phyloP scores from a whole-genome alignment of 2,113 vertebrate genomes.

The Nesoenas mayeri region DNA sequence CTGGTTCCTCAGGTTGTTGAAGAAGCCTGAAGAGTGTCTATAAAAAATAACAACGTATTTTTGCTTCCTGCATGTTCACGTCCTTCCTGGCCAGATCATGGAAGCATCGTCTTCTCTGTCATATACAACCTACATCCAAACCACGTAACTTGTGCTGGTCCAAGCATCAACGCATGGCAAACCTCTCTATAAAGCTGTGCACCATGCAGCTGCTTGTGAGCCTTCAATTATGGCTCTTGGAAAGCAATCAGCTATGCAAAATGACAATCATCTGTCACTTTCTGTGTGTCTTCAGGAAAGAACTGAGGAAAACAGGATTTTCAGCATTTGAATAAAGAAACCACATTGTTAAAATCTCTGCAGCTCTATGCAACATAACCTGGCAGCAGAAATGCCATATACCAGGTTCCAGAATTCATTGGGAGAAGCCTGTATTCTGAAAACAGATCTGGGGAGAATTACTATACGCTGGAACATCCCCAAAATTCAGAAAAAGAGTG shows the following conservation, averaged over 20 bases:
- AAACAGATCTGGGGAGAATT: constrained; percentile 11
- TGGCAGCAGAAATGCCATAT: neutral
- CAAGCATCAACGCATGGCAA: rapidly evolving
- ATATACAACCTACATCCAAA: neutral
- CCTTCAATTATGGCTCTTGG: neutral
- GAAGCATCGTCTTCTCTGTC: neutral
- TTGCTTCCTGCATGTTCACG: neutral
- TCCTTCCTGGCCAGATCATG: neutral
- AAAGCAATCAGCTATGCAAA: neutral
- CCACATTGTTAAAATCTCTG: neutral
- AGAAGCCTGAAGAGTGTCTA: neutral
- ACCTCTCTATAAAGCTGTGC: neutral
- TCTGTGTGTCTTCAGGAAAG: neutral
- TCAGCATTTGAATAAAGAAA: neutral
- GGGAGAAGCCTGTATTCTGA: neutral
- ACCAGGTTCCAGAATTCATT: neutral
- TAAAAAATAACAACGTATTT: rapidly evolving
- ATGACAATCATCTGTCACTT: neutral
- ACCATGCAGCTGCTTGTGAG: neutral
- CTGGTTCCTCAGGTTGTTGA: neutral
- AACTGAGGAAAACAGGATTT: neutral
- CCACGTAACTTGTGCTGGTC: rapidly evolving
- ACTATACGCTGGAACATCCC: neutral
- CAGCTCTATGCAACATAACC: neutral
- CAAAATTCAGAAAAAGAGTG: neutral